Evolutionary conservation across 2,888 invertebrate genomes (phyloP), one percentile per base, ranked within the genome.

Genomic region (Brachyptera putata): DNA sequence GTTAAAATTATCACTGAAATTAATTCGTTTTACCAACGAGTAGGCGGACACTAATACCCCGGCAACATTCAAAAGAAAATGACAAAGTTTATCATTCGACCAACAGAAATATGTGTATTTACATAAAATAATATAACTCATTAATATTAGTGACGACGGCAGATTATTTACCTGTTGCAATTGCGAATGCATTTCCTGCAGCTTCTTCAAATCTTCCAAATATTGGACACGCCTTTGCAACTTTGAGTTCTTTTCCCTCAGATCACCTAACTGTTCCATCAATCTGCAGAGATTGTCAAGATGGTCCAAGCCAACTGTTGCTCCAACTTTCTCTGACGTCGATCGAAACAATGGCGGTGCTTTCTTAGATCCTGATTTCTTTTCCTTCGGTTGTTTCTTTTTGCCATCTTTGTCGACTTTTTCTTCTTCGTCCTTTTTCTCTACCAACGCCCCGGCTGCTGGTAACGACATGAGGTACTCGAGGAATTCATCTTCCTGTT

Each of bases 251-350:
- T 89, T 85, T 68, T 88, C 85, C 65, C 85, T 81, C 36, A 91
- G 74, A 41, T 82, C 81, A 4, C 89, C 77, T 65, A 91, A 80
- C 69, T 90, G 87, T 69, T 91, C 89, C 73, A 92, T 80, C 30
- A 93, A 74, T 62, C 84, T 82, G 67, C 91, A 83, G 5, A 93
- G 77, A 67, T 87, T 87, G 66, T 89, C 90, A 55, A 93, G 73
- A 69, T 92, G 90, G 68, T 91, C 89, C 63, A 93, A 80, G 2
- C 78, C 77, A 59, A 66, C 53, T 34, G 34, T 53, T 11, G 53
- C 34, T 2, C 53, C 36, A 4, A 36, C 34, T 21, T 36, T 53
- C 34, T 53, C 43, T 16, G 63, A 61, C 48, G 61, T 26, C 1
- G 61, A 61, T 39, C 61, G 36, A 53, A 56, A 36, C n/a, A 63